Conservation (phyloP, 2,888 invertebrate species). For the Odiellus spinosus region DNA sequence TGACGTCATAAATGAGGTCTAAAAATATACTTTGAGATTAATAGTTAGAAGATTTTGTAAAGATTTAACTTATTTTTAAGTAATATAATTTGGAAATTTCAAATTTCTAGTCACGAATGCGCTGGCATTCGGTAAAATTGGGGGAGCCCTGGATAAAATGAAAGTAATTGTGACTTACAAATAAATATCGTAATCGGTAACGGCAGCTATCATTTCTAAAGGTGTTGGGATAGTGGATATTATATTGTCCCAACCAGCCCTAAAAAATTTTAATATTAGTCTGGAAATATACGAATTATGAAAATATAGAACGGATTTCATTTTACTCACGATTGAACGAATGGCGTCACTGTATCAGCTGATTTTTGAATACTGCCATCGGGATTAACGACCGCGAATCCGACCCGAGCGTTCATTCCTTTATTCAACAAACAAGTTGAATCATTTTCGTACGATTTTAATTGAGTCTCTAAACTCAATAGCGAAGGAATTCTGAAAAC, state of each 20-base stretch:
- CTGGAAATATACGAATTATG: not conserved
- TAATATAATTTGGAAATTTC: too few relatives aligned
- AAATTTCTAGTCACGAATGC: too few relatives aligned
- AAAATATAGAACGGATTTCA: not conserved
- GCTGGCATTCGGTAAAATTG: too few relatives aligned
- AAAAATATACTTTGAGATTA: too few relatives aligned
- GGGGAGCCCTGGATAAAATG: too few relatives aligned
- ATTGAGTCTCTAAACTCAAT: slow-evolving; percentile 24
- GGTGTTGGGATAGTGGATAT: slow-evolving; percentile 40
- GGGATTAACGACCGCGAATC: slow-evolving; percentile 51
- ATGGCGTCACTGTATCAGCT: not conserved
- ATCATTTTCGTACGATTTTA: slow-evolving; percentile 3
- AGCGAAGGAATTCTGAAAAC: slow-evolving; percentile 55
- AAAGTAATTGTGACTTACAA: too few relatives aligned
- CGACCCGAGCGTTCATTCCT: slow-evolving; percentile 40
- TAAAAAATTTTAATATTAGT: too few relatives aligned
- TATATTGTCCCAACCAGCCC: slow-evolving; percentile 44
- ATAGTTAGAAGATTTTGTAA: too few relatives aligned
- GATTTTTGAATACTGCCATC: too few relatives aligned
- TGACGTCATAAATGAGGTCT: too few relatives aligned
- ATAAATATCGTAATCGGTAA: slow-evolving; percentile 45
- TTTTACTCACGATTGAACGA: not conserved
- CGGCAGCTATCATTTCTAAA: slow-evolving; percentile 38
- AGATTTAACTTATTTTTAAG: too few relatives aligned
- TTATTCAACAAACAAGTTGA: slow-evolving; percentile 5